Base-by-base conservation (phyloP, 2,797 vertebrate species). In the Oreonectes daqikongensis region DNA sequence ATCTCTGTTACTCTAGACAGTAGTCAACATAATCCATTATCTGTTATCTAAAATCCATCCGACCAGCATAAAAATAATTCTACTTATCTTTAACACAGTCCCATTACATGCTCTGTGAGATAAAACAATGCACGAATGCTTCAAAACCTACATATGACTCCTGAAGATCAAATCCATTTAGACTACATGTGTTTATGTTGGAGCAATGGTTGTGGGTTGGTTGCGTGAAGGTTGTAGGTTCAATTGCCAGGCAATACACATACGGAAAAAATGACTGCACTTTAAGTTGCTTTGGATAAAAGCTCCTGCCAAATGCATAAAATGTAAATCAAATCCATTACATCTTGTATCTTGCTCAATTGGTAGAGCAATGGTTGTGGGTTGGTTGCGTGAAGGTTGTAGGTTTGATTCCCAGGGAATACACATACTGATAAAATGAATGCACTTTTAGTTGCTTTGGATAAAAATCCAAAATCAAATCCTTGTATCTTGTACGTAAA, bases 11-110 rank as follows among this genome's bases (percentile, higher is more conserved):
- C 61, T 42, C 20, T 42, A 77, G 55, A 77, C 66, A 77, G 57
- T 52, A 77, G 66, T 42, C 44, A 50, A 55, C 64, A 60, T 59
- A 68, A 68, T 48, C 52, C 0, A 6, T 32, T 28, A 66, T 55
- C 72, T 55, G 72, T 48, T 69, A 77, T 77, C 65, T 60, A 69
- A 60, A 77, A 50, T 75, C 28, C 52, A 38, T 69, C 22, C 42
- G 61, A 69, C 59, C 64, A 59, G n/a, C 57, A 52, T 40, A 69
- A 68, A 60, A 42, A 77, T 17, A 50, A 24, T 26, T 30, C n/a
- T n/a, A n/a, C n/a, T 42, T 60, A 76, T 76, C 65, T 68, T 68
- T 38, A 3, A 35, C 30, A 26, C 69, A 77, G 69, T 52, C 44
- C 75, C 38, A 44, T 77, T 60, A 61, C 30, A 38, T 1, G 2